These are phyloP conservation scores for Hippoglossus stenolepis DNA, from an alignment of 2,113 vertebrate genomes.

Conservation along the genomic window DNA sequence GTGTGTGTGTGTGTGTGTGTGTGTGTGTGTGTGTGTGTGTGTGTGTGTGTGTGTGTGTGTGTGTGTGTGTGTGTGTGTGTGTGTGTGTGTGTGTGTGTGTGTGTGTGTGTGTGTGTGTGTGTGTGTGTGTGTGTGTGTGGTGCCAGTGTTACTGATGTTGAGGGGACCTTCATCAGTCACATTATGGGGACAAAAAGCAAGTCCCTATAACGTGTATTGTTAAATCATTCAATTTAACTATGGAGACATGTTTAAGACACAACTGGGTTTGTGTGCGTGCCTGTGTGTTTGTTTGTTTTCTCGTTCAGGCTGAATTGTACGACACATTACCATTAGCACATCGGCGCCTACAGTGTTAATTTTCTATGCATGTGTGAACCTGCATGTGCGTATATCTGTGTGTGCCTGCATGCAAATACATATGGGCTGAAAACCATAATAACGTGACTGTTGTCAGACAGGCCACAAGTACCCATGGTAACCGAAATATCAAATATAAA, in stretches of 20 bases:
- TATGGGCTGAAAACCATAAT: slow-evolving; percentile 30
- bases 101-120: not conserved
- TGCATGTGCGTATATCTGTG: slow-evolving; percentile 52
- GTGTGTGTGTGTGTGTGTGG: not conserved
- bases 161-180: too few species aligned
- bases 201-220: too few species aligned
- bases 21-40: too few species aligned
- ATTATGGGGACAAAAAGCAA: too few species aligned
- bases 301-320: slow-evolving; percentile 23
- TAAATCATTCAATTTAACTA: too few species aligned
- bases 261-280: not conserved
- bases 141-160: not conserved
- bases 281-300: slow-evolving; percentile 17
- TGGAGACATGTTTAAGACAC: too few species aligned
- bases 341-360: slow-evolving; percentile 62
- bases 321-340: slow-evolving; percentile 19
- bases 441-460: slow-evolving; percentile 25
- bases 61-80: not conserved
- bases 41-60: too few species aligned
- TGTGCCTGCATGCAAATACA: slow-evolving; percentile 52
- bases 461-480: slow-evolving; percentile 54
- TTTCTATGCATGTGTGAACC: slow-evolving; percentile 41
- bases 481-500: slow-evolving; percentile 51
- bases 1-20: too few species aligned
- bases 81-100: slow-evolving; percentile 1